Percentiles rank a stretch among this genome's conserved stretches.
Evolutionary conservation across 2,113 vertebrate genomes (phyloP).

Genomic region (Microtus oregoni): DNA sequence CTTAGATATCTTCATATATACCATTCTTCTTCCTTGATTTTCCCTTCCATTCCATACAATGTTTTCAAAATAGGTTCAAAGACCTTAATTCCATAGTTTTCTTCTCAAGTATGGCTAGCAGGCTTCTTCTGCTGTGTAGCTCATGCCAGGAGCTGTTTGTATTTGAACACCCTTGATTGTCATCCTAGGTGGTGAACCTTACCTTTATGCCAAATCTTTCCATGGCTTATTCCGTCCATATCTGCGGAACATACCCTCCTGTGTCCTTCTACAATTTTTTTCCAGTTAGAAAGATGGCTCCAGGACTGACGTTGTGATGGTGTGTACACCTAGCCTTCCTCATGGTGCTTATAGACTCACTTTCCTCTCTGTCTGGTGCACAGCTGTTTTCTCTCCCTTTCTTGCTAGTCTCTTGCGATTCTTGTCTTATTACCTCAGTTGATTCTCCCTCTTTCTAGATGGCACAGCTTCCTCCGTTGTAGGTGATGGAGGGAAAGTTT

Average conservation of each 20-base stretch:
- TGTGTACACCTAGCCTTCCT: background rate
- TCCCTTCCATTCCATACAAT: too few relatives aligned
- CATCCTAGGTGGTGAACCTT: rapidly evolving
- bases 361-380: rapidly evolving
- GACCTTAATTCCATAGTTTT: background rate
- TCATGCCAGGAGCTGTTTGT: rapidly evolving
- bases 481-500: rapidly evolving
- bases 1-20: background rate
- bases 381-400: too few relatives aligned
- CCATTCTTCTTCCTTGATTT: background rate
- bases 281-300: background rate
- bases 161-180: background rate
- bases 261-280: background rate
- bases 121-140: background rate
- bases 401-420: rapidly evolving
- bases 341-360: rapidly evolving
- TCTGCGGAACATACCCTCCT: background rate
- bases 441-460: rapidly evolving
- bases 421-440: rapidly evolving
- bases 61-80: background rate
- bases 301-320: rapidly evolving
- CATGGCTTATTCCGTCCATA: background rate
- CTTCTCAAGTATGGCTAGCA: rapidly evolving
- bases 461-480: background rate
- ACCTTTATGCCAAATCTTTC: background rate